Percentiles rank a stretch among this genome's conserved stretches.
Evolutionary conservation across 2,797 vertebrate genomes (phyloP).

Genomic region (Discoglossus pictus): DNA sequence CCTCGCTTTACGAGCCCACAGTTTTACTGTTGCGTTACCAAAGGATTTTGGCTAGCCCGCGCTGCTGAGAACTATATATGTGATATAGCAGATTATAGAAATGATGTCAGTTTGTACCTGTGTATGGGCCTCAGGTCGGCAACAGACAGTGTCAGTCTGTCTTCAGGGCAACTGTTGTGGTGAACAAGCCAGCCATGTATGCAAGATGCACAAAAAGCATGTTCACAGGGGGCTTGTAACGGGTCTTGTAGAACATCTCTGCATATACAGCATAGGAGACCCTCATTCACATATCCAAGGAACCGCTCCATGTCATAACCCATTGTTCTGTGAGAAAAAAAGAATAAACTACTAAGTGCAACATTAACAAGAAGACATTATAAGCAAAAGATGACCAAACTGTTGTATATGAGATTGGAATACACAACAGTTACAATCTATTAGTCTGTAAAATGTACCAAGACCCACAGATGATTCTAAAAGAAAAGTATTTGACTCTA

Average conservation of each 20-base stretch:
- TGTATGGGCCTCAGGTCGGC: constrained; percentile 79
- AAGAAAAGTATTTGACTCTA: too few species aligned
- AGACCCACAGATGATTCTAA: too few species aligned
- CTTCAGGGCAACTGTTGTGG: constrained; percentile 85
- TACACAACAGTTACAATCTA: too few species aligned
- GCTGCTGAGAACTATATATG: too few species aligned
- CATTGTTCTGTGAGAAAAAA: constrained; percentile 69
- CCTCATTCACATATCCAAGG: constrained; percentile 88
- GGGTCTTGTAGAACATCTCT: constrained; percentile 84
- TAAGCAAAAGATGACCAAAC: neutral
- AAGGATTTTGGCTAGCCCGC: too few species aligned
- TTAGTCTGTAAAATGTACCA: too few species aligned
- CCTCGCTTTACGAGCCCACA: too few species aligned
- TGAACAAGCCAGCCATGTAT: constrained; percentile 86
- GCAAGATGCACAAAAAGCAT: constrained; percentile 84
- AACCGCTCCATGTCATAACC: constrained; percentile 89
- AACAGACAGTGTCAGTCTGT: constrained; percentile 78
- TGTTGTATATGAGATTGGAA: too few species aligned
- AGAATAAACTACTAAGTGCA: neutral
- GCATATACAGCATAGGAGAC: constrained; percentile 87
- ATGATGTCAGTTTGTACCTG: constrained; percentile 76
- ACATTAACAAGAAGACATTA: accelerated
- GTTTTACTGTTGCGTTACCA: too few species aligned
- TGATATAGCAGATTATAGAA: too few species aligned
- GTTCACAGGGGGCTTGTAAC: constrained; percentile 88